Base-by-base conservation (phyloP, 2,113 vertebrate genomes). In the Chaetorhynchus papuensis region DNA sequence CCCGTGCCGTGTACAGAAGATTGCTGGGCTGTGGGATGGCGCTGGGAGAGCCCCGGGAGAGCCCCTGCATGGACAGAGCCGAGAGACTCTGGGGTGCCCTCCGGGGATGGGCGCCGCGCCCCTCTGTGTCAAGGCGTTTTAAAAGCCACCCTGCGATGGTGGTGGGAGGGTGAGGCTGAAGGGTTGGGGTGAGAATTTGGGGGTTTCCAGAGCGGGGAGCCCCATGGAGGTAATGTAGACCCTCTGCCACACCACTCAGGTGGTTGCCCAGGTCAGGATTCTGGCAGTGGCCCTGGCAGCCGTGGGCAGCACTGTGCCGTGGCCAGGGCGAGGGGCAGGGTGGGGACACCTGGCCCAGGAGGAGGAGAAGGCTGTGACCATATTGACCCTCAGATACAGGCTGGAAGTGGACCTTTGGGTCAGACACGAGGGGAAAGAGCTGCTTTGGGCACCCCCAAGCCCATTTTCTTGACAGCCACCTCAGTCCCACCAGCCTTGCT, bases 1-100 rank as follows among this genome's bases (percentile, higher is more conserved):
- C 52, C 61, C 12, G 6, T 44, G 28, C 10, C 93, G 57, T 98
- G 97, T 98, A 97, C 97, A 98, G 98, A 98, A 98, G 96, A 96
- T 96, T 83, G 97, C 76, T 76, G 92, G 92, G 85, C 88, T 19
- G 57, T 18, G 10, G n/a, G 94, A 78, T 20, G 8, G 60, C 12
- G 45, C 16, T 4, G 27, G 44, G 35, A 63, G 70, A 57, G 52
- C 24, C 86, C 84, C 9, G 10, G 69, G 72, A 41, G 65, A 26
- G 80, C 80, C 56, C 52, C 70, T 5, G 88, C 83, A 68, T 37
- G 77, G 94, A 93, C 92, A 83, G 96, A 95, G 96, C 89, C 50
- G 27, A 91, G 27, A 65, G 94, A 94, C 93, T 93, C 96, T 61
- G 44, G 5, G 37, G 47, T 45, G 77, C 47, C 75, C 86, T 0